These are phyloP conservation scores for Phoenicopterus ruber DNA, from an alignment of 2,113 vertebrate species.

Conservation along the genomic window DNA sequence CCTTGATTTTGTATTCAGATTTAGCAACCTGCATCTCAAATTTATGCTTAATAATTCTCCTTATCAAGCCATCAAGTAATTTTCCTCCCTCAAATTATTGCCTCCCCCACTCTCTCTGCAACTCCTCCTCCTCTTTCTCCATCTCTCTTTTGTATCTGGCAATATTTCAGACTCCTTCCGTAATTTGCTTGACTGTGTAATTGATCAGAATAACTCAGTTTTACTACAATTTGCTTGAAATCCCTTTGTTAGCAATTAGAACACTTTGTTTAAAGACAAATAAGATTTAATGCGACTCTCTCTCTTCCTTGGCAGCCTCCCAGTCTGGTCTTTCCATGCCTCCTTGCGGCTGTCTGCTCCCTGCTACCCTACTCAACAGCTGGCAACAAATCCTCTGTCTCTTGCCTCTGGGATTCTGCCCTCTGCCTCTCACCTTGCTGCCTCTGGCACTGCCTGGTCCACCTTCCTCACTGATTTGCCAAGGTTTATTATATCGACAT, in stretches of 20 bases:
- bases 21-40: slow-evolving; percentile 43
- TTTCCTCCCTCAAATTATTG: slow-evolving; percentile 57
- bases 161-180: slow-evolving; percentile 43
- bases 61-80: slow-evolving; percentile 64
- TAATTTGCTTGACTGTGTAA: slow-evolving; percentile 68
- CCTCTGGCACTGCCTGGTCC: not conserved
- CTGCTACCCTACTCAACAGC: not conserved
- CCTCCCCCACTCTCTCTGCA: slow-evolving; percentile 1
- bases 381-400: not conserved
- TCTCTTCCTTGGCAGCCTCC: slow-evolving; percentile 56
- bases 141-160: slow-evolving; percentile 57
- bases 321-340: slow-evolving; percentile 49
- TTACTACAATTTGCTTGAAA: slow-evolving; percentile 70
- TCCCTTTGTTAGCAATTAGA: slow-evolving; percentile 73
- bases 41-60: slow-evolving; percentile 57
- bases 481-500: not conserved
- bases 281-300: slow-evolving; percentile 62
- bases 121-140: slow-evolving; percentile 53
- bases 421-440: not conserved
- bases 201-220: slow-evolving; percentile 71
- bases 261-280: slow-evolving; percentile 75
- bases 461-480: not conserved
- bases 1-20: slow-evolving; percentile 50
- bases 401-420: not conserved
- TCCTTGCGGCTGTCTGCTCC: slow-evolving; percentile 38